These are phyloP conservation scores for Coracias cyanogaster DNA, from an alignment of 2,797 vertebrate genomes.

Conservation along the genomic window DNA sequence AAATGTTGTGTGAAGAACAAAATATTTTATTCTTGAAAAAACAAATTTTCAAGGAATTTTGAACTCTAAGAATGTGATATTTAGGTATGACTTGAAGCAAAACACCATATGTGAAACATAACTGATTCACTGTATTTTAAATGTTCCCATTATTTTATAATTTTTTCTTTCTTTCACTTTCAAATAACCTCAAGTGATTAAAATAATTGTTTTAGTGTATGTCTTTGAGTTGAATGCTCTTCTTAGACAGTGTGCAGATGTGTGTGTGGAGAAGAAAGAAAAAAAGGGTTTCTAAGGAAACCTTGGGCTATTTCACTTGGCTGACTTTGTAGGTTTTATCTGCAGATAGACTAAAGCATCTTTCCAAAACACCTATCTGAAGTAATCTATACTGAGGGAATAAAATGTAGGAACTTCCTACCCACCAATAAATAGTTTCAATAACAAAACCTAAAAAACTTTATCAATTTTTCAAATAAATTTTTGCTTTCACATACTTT, in stretches of 20 bases:
- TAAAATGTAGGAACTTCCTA: neutral
- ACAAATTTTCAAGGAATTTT: neutral
- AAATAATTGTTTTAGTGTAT: neutral
- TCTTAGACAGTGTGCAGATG: accelerated
- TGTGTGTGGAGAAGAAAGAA: too few species aligned
- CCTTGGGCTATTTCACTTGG: neutral
- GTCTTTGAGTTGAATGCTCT: neutral
- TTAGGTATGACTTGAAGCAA: neutral
- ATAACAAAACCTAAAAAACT: neutral
- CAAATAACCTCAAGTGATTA: neutral
- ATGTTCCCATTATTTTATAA: neutral
- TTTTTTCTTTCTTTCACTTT: neutral
- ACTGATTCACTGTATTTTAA: neutral
- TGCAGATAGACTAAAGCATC: neutral
- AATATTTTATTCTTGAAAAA: neutral
- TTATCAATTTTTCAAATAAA: constrained; percentile 13
- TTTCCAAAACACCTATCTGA: neutral
- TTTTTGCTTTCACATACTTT: constrained; percentile 1
- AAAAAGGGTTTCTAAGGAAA: neutral
- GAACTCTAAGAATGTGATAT: neutral
- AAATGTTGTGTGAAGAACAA: neutral
- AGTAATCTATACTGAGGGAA: neutral
- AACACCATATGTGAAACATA: neutral
- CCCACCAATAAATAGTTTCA: neutral
- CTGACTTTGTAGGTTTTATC: neutral